Conservation (phyloP, 2,888 invertebrate species). For the Limenitis camilla region DNA sequence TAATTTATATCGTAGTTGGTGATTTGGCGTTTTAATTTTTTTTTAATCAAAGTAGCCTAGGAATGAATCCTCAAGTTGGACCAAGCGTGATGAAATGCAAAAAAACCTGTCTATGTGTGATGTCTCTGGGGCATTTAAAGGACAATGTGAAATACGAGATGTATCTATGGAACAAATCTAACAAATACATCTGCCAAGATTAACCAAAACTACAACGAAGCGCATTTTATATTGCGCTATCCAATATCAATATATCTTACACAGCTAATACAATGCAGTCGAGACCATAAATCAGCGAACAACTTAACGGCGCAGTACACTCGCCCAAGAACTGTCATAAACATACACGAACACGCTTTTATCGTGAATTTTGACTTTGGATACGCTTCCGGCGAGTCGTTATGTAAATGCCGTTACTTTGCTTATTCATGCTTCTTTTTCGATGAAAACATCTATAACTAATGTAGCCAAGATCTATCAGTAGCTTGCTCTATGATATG, state of each 20-base stretch:
- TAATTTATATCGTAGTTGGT: no score
- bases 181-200: neutral
- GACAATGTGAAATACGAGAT: no score
- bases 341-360: slow-evolving; percentile 34
- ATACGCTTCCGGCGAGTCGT: slow-evolving; percentile 32
- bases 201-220: neutral
- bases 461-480: neutral
- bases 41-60: no score
- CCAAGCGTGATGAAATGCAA: no score
- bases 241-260: slow-evolving; percentile 5
- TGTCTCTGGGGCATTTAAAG: no score
- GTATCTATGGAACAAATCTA: neutral
- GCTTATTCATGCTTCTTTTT: slow-evolving; percentile 25
- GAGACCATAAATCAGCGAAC: slow-evolving; percentile 28
- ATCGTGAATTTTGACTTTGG: slow-evolving; percentile 34
- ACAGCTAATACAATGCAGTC: slow-evolving; percentile 19
- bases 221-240: neutral
- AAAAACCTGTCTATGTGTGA: no score
- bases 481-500: neutral
- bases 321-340: slow-evolving; percentile 30
- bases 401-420: slow-evolving; percentile 33
- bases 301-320: slow-evolving; percentile 18
- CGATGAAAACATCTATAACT: neutral
- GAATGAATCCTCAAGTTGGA: no score
- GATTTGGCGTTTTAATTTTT: no score